These are phyloP conservation scores for Melikaiella ostensackeni DNA, from an alignment of 2,888 invertebrate genomes.

Conservation along the genomic window DNA sequence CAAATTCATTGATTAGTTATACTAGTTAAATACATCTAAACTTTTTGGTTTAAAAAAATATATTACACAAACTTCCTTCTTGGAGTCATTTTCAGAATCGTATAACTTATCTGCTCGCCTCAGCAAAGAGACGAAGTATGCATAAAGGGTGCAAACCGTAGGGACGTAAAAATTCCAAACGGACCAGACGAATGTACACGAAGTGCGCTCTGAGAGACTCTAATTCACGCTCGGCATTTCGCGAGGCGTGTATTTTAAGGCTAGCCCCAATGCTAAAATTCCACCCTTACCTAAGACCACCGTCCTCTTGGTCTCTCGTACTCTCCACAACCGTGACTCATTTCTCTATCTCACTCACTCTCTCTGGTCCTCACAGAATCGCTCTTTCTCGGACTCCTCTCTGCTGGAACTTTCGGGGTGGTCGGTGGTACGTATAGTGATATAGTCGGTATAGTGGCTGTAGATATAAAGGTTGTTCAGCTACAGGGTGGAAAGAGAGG, in stretches of 20 bases:
- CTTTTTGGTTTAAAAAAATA: background rate
- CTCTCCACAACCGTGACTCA: slow-evolving; percentile 40
- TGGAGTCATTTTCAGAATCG: slow-evolving; percentile 15
- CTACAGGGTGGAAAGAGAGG: slow-evolving; percentile 54
- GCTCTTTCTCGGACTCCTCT: slow-evolving; percentile 51
- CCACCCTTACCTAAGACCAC: slow-evolving; percentile 65
- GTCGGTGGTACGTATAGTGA: slow-evolving; percentile 62
- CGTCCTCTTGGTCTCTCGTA: slow-evolving; percentile 45
- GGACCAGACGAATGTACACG: slow-evolving; percentile 55
- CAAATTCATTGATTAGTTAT: background rate
- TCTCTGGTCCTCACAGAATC: slow-evolving; percentile 47
- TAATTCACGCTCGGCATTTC: slow-evolving; percentile 75
- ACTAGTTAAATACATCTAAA: background rate
- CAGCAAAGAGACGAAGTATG: slow-evolving; percentile 40
- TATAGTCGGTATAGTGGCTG: slow-evolving; percentile 61
- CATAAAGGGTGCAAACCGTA: slow-evolving; percentile 50
- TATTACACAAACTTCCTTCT: background rate
- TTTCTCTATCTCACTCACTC: slow-evolving; percentile 52
- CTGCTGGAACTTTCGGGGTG: slow-evolving; percentile 65
- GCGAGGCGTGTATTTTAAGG: slow-evolving; percentile 73
- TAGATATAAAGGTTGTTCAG: slow-evolving; percentile 75
- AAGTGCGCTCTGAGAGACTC: slow-evolving; percentile 57
- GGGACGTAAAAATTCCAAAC: slow-evolving; percentile 73
- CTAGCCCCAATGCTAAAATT: slow-evolving; percentile 71
- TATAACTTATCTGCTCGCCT: background rate